phyloP scores from a whole-genome alignment of 2,113 vertebrate genomes.

The Tauraco erythrolophus region DNA sequence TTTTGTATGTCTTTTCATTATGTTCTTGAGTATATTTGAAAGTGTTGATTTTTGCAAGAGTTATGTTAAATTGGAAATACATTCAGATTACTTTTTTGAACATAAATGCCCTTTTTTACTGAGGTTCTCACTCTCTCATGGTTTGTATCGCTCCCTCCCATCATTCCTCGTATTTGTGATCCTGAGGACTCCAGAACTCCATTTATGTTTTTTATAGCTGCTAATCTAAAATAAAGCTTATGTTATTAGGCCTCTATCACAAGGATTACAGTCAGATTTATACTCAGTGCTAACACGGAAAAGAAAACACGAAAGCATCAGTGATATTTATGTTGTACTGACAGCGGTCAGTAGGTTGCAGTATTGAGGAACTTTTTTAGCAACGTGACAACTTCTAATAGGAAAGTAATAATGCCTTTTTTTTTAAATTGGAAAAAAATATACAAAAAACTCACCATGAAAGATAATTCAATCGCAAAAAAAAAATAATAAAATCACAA shows the following conservation, averaged over 20 bases:
- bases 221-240: not conserved
- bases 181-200: not conserved
- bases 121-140: not conserved
- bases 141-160: not conserved
- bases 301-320: not conserved
- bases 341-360: not conserved
- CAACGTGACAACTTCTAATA: not conserved
- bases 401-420: not conserved
- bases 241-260: not conserved
- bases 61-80: not conserved
- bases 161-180: not conserved
- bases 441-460: not conserved
- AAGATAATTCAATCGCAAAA: not conserved
- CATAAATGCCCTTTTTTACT: not conserved
- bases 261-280: not conserved
- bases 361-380: not conserved
- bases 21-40: not conserved
- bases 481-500: not conserved
- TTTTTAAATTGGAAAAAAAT: not conserved
- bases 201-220: not conserved
- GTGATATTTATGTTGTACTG: not conserved
- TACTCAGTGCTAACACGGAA: not conserved
- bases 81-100: not conserved
- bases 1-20: not conserved
- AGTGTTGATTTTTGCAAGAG: not conserved